Conservation (phyloP, 2,113 vertebrate species). For the Corythoichthys haematopterus region DNA sequence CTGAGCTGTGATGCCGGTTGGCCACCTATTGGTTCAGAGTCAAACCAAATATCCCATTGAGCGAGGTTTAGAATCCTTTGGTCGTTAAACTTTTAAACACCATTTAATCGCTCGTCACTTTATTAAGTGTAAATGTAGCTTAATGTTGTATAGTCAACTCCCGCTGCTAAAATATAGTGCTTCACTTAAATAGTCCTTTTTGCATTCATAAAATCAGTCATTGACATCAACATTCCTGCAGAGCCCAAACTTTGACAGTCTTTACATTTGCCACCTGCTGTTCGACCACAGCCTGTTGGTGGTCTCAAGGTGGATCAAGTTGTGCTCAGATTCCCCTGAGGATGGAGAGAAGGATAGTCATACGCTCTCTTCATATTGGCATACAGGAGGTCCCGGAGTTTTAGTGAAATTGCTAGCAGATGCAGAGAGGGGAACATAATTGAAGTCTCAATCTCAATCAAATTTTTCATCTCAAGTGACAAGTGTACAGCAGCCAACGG, state of each 20-base stretch:
- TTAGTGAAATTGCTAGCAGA: neutral
- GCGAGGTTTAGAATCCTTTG: neutral
- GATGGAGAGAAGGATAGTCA: neutral
- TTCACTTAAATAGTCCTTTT: no score
- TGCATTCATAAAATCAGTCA: no score
- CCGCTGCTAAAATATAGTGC: no score
- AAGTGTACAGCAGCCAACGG: neutral
- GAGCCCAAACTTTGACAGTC: no score
- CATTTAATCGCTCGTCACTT: no score
- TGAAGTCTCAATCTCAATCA: neutral
- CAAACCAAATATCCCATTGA: neutral
- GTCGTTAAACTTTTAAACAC: no score
- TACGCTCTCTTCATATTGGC: neutral
- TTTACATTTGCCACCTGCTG: neutral
- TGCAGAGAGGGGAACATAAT: neutral
- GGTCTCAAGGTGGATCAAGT: neutral
- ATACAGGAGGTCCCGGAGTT: neutral
- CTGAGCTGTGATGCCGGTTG: neutral
- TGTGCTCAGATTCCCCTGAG: neutral
- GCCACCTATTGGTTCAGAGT: neutral
- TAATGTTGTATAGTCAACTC: no score
- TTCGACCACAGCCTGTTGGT: neutral
- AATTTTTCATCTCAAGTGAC: neutral
- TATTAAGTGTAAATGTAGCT: no score
- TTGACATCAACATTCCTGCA: no score